Evolutionary conservation across 2,888 invertebrate genomes (phyloP).

Genomic region (Athalia cordata): DNA sequence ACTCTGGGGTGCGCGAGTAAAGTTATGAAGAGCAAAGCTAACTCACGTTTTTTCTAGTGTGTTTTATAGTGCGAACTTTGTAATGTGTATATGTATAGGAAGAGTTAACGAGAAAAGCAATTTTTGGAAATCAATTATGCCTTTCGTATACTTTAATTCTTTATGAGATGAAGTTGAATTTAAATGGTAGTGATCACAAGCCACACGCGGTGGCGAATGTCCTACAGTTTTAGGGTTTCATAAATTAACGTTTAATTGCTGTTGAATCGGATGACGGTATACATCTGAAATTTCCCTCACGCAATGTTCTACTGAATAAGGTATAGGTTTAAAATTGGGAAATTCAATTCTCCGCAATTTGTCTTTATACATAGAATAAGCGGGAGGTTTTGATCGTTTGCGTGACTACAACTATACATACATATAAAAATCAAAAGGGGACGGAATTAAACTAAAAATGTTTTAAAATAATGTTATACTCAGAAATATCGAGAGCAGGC

Average conservation of each 20-base stretch:
- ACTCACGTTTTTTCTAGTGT: background rate
- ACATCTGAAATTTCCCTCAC: constrained; percentile 15
- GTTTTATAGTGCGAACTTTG: background rate
- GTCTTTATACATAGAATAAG: background rate
- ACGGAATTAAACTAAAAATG: too few relatives aligned
- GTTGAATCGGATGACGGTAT: constrained; percentile 16
- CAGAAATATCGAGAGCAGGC: too few relatives aligned
- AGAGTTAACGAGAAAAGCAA: too few relatives aligned
- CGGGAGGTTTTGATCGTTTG: too few relatives aligned
- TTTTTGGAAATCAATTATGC: too few relatives aligned
- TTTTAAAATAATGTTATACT: too few relatives aligned
- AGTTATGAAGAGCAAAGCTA: background rate
- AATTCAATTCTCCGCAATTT: constrained; percentile 6
- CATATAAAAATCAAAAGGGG: too few relatives aligned
- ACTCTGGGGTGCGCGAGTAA: constrained; percentile 10
- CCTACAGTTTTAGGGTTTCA: constrained; percentile 5
- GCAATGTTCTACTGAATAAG: background rate
- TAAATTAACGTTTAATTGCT: constrained; percentile 12
- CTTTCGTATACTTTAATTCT: too few relatives aligned
- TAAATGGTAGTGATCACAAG: background rate
- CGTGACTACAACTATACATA: too few relatives aligned
- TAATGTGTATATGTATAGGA: too few relatives aligned
- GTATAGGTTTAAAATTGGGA: background rate
- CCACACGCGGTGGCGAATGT: background rate
- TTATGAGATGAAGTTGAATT: too few relatives aligned